Evolutionary conservation across 2,888 invertebrate species (phyloP).

Genomic region (Caenorhabditis angaria): DNA sequence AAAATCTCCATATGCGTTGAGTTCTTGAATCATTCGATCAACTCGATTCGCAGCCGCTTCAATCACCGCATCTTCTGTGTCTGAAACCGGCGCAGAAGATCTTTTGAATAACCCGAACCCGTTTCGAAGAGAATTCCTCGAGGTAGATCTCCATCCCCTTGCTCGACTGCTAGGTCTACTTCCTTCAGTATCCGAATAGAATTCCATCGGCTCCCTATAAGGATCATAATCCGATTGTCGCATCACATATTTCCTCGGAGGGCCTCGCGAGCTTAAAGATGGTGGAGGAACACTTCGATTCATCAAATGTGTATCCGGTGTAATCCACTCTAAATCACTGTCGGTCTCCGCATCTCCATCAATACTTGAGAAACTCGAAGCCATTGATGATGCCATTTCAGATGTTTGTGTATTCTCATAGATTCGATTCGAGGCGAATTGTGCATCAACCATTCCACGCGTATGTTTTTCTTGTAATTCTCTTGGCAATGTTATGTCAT

Average conservation of each 20-base stretch:
- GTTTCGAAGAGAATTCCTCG: conserved; percentile 42
- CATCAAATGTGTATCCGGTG: conserved; percentile 56
- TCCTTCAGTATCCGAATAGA: neutral
- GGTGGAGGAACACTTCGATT: neutral
- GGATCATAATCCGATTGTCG: conserved; percentile 51
- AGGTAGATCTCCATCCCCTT: conserved; percentile 38
- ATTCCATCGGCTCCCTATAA: conserved; percentile 31
- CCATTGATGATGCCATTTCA: conserved; percentile 66
- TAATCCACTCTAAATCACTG: conserved; percentile 69
- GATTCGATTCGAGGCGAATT: conserved; percentile 21
- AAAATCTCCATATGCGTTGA: conserved; percentile 56
- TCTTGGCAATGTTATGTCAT: conserved; percentile 29
- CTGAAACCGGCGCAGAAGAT: neutral
- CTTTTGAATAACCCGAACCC: conserved; percentile 40
- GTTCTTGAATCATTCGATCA: conserved; percentile 67
- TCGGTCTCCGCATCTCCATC: conserved; percentile 68
- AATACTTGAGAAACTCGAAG: conserved; percentile 68
- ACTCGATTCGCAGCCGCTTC: conserved; percentile 67
- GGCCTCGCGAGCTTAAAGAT: neutral
- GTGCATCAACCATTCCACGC: conserved; percentile 37
- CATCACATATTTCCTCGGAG: conserved; percentile 25
- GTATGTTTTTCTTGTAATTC: conserved; percentile 41
- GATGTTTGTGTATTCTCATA: conserved; percentile 35
- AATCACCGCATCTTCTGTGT: conserved; percentile 39
- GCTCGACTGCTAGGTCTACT: conserved; percentile 28